phyloP scores from a whole-genome alignment of 2,888 invertebrate species.

The Acleris sparsana region DNA sequence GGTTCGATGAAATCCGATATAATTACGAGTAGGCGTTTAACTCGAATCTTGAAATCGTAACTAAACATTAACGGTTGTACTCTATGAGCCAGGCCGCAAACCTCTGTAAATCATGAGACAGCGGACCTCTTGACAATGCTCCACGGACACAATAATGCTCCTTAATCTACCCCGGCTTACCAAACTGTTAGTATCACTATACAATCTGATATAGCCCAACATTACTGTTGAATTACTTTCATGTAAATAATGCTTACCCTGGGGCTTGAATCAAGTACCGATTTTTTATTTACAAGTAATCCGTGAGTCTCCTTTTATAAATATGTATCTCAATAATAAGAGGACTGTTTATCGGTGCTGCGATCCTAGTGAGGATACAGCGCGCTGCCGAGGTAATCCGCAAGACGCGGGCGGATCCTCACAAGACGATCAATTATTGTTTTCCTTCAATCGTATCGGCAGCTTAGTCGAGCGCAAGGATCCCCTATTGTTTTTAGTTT shows the following conservation, averaged over 20 bases:
- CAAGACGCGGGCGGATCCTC: conserved; percentile 10
- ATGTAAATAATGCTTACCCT: too few species aligned
- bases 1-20: too few species aligned
- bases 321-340: background rate
- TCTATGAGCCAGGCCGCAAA: background rate
- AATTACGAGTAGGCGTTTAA: too few species aligned
- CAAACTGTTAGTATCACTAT: background rate
- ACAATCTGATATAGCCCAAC: background rate
- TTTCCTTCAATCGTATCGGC: conserved; percentile 5
- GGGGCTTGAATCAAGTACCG: background rate
- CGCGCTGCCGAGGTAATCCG: conserved; percentile 9
- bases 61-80: background rate
- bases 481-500: conserved; percentile 12
- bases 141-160: conserved; percentile 1
- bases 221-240: background rate
- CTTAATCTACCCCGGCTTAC: conserved; percentile 10
- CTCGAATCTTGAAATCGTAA: background rate
- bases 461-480: background rate
- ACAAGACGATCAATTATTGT: conserved; percentile 8
- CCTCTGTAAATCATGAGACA: conserved; percentile 10
- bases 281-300: background rate
- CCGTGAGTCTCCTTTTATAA: background rate
- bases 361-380: conserved; percentile 5
- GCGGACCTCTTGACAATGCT: background rate
- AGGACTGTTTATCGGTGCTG: background rate